phyloP scores from a whole-genome alignment of 2,797 vertebrate genomes.

The Distichodus sexfasciatus region DNA sequence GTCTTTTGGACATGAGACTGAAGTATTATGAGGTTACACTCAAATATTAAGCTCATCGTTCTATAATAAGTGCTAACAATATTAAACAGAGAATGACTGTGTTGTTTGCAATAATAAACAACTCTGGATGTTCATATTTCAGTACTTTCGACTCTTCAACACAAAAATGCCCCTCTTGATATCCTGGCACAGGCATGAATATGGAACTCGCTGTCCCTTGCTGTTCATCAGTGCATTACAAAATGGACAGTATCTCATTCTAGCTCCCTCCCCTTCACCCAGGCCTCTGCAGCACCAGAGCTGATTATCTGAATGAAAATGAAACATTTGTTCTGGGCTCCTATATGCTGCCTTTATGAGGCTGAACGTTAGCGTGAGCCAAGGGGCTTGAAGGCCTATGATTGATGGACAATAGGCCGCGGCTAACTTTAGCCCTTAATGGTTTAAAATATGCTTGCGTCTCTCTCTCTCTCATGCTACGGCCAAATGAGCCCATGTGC shows the following conservation, averaged over 20 bases:
- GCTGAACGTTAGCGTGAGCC: constrained; percentile 53
- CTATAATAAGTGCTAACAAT: neutral
- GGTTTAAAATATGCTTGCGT: constrained; percentile 78
- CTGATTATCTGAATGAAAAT: constrained; percentile 72
- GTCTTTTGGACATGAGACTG: constrained; percentile 20
- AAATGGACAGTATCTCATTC: constrained; percentile 53
- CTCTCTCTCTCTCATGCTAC: constrained; percentile 65
- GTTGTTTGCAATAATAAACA: neutral
- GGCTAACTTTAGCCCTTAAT: constrained; percentile 80
- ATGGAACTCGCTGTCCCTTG: neutral
- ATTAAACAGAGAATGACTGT: neutral
- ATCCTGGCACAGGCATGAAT: neutral
- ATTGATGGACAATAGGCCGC: constrained; percentile 67
- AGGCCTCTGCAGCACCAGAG: constrained; percentile 53
- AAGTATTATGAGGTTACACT: constrained; percentile 27
- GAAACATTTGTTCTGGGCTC: constrained; percentile 74
- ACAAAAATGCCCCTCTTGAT: neutral
- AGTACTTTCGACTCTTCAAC: too few species aligned
- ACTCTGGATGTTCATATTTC: neutral
- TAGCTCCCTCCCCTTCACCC: constrained; percentile 46
- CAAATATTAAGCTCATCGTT: constrained; percentile 9
- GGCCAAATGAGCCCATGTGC: constrained; percentile 71
- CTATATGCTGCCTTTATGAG: constrained; percentile 24
- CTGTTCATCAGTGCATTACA: neutral
- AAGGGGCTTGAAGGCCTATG: constrained; percentile 62